Base-by-base conservation (phyloP, 1,140 invertebrate species). In the Drosophila erecta region DNA sequence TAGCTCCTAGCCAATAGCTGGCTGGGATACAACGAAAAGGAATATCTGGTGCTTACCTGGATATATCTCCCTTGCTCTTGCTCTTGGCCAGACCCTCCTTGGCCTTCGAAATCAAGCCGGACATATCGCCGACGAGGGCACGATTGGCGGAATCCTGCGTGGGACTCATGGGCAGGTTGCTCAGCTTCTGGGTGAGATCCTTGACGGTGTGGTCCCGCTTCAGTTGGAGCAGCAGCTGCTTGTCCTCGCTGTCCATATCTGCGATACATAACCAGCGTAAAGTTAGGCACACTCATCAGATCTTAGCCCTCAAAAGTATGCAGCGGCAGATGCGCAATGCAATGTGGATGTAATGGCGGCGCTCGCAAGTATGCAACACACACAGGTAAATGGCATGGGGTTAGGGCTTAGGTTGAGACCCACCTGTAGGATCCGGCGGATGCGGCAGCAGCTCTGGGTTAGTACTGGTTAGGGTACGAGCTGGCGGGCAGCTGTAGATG, bases 11-110 rank as follows among this genome's bases (percentile, higher is more conserved):
- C 30, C 27, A 7, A 30, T 30, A 30, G 27, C 0, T 10, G 8
- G 8, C 3, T 7, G 8, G 30, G 7, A 8, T 30, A 3, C 10
- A 8, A 0, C 3, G 2, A 10, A 8, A 30, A 10, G 7, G 8
- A 2, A 8, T 30, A 3, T 30, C 8, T 10, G 8, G 8, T 30
- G 3, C 90, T 83, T 58, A 92, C 91, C 91, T 90, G 53, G 91
- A 92, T 61, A 92, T 90, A 73, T 92, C 92, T 24, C 94, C 91
- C 93, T 96, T 94, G 77, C 96, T 95, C 93, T 96, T 96, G 47
- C 96, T 97, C 92, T 97, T 97, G 12, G 96, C 95, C 81, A 95
- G 94, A 86, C 97, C 97, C 93, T 98, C 97, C 94, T 98, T 98
- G 55, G 97, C 97, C 93, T 98, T 98, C 55, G 95, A 97, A 79